Conservation (phyloP, 2,797 vertebrate genomes). For the Okamejei kenojei region DNA sequence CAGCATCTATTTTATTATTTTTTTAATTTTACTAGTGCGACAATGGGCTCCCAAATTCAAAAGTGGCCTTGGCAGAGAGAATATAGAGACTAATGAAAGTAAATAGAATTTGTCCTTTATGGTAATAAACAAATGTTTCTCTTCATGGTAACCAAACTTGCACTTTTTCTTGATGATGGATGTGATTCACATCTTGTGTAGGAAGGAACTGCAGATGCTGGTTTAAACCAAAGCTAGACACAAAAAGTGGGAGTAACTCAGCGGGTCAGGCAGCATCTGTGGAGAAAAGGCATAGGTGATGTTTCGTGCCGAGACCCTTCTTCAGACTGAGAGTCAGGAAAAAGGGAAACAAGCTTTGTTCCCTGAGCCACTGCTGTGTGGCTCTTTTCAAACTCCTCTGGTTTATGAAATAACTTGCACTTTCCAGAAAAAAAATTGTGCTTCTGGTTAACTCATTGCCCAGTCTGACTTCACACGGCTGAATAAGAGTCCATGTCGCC, state of each 20-base stretch:
- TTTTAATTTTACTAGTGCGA: not conserved
- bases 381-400: not conserved
- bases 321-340: not conserved
- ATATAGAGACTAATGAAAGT: not conserved
- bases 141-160: not conserved
- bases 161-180: not conserved
- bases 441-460: not conserved
- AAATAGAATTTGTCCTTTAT: not conserved
- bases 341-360: too few species aligned
- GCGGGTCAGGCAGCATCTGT: too few species aligned
- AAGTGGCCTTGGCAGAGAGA: not conserved
- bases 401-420: not conserved
- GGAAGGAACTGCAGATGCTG: too few species aligned
- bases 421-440: not conserved
- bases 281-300: too few species aligned
- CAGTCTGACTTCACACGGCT: not conserved
- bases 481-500: not conserved
- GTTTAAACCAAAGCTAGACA: too few species aligned
- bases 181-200: not conserved
- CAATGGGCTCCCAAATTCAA: not conserved
- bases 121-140: not conserved
- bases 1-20: not conserved
- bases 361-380: not conserved
- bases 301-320: too few species aligned
- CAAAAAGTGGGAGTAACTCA: too few species aligned